Evolutionary conservation across 2,113 vertebrate genomes (phyloP).

Genomic region (Heterochromis multidens): DNA sequence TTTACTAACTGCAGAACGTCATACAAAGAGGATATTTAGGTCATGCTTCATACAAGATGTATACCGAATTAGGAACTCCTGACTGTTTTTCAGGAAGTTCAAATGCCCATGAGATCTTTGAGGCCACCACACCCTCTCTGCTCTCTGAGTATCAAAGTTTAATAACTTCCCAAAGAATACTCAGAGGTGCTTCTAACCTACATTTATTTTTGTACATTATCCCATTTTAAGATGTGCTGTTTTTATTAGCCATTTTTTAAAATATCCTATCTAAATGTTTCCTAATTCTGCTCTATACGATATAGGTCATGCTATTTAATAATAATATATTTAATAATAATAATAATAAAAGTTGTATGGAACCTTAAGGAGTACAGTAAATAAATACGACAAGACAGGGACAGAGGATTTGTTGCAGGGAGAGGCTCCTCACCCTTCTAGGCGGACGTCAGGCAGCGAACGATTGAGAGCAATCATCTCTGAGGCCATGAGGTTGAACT

Average conservation of each 20-base stretch:
- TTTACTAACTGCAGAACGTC: neutral
- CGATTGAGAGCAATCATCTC: constrained; percentile 98
- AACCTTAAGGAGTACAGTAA: neutral
- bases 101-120: neutral
- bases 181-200: neutral
- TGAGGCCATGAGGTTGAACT: constrained; percentile 99
- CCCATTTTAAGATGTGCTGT: neutral
- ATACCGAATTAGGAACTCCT: neutral
- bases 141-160: neutral
- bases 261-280: neutral
- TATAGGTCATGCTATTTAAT: neutral
- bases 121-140: neutral
- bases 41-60: neutral
- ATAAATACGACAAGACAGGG: neutral
- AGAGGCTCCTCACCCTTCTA: constrained; percentile 89
- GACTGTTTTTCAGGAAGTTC: neutral
- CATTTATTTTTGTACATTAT: neutral
- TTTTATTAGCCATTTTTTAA: neutral
- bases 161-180: neutral
- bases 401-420: neutral
- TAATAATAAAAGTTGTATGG: neutral
- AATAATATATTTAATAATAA: neutral
- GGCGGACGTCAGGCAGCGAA: constrained; percentile 92
- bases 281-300: neutral
- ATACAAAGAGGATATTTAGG: neutral